These are phyloP conservation scores for Noctua pronuba DNA, from an alignment of 2,888 invertebrate species.

Conservation along the genomic window DNA sequence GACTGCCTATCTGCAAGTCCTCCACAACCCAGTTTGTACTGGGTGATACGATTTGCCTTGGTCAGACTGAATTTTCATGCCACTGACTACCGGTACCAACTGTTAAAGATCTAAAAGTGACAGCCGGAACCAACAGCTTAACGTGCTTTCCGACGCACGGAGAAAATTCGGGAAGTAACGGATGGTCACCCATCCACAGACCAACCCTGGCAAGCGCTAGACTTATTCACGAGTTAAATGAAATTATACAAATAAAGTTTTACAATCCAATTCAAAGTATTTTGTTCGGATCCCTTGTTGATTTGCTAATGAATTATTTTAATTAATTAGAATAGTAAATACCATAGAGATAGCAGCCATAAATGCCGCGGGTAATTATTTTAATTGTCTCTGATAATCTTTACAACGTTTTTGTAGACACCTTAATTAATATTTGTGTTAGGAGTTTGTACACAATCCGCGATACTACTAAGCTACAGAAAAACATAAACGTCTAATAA, in stretches of 20 bases:
- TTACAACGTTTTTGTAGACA: background rate
- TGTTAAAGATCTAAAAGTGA: background rate
- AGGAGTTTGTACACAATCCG: background rate
- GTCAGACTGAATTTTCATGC: background rate
- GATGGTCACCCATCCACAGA: background rate
- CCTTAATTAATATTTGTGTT: background rate
- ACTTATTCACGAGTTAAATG: background rate
- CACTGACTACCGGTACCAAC: background rate
- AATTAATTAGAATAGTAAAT: conserved; percentile 41
- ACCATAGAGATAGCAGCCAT: background rate
- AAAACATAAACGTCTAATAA: background rate
- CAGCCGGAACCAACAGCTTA: background rate
- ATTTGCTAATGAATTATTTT: conserved; percentile 36
- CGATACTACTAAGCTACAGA: background rate
- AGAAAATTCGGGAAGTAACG: background rate
- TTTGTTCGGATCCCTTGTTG: conserved; percentile 27
- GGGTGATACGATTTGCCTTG: background rate
- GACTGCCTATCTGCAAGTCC: background rate
- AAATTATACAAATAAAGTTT: background rate
- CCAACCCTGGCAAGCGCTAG: background rate
- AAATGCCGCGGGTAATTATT: conserved; percentile 15
- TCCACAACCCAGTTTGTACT: background rate
- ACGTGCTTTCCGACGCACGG: background rate
- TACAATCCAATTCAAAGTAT: conserved; percentile 17
- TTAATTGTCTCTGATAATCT: conserved; percentile 35